phyloP scores from a whole-genome alignment of 2,797 vertebrate genomes.

The Varecia variegata region DNA sequence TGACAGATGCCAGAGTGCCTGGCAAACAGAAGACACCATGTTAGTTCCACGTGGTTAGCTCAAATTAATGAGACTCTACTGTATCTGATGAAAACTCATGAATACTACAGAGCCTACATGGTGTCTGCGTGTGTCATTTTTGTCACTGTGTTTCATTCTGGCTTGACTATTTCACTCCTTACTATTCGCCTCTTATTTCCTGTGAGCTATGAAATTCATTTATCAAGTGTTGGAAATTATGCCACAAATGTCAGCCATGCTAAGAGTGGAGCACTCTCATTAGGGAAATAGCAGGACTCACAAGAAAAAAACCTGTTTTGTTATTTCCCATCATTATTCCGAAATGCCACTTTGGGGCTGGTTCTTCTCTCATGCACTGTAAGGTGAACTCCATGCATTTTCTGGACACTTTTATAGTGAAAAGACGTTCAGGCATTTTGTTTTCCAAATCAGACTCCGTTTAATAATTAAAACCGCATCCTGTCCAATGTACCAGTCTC shows the following conservation, averaged over 20 bases:
- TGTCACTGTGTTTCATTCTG: background rate
- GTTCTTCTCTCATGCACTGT: background rate
- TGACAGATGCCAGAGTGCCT: background rate
- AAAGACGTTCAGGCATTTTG: background rate
- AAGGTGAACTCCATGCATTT: fast-evolving
- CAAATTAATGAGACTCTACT: background rate
- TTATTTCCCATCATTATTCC: background rate
- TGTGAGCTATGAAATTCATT: background rate
- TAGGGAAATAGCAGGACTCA: background rate
- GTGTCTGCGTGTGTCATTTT: background rate
- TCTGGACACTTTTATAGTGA: background rate
- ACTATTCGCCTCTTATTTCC: background rate
- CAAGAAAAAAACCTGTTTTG: background rate
- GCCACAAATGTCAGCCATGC: background rate
- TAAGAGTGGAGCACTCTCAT: background rate
- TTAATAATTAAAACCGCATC: background rate
- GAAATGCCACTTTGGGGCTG: background rate
- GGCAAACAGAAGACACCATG: background rate
- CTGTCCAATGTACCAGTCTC: fast-evolving
- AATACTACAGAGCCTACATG: background rate
- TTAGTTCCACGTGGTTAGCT: background rate
- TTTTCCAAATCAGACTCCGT: background rate
- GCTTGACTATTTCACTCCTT: too few relatives aligned
- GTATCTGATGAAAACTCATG: background rate
- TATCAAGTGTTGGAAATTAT: background rate